Evolutionary conservation across 2,113 vertebrate genomes (phyloP), one percentile per base, ranked within the genome.

Genomic region (Tyrannus savana): DNA sequence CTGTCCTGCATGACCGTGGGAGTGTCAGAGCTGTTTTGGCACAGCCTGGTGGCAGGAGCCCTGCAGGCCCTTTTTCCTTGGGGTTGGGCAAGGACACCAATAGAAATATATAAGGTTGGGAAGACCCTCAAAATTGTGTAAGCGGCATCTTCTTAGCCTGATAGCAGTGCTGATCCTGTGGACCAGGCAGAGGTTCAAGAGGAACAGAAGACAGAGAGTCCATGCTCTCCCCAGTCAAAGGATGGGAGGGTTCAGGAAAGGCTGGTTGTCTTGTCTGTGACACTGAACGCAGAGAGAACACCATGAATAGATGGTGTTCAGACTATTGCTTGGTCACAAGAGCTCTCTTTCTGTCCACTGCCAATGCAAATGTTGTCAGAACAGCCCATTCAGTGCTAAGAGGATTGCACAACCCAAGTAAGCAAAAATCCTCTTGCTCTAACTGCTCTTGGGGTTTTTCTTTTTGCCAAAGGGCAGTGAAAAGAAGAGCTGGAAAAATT

Each of bases 1-100:
- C n/a, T 60, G 15, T 47, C 33, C 50, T 17, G 4, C n/a, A 21
- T 0, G 4, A 6, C n/a, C 0, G 0, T 18, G 31, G 15, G 19
- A 27, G 9, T 33, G 24, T 3, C 10, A 27, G 64, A 63, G 60
- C 6, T 16, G 0, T 4, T 12, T 23, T 28, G 47, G 21, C 35
- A 64, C 16, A 59, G 13, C 9, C 24, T 15, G 10, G 19, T 50
- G 39, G 47, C 19, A 41, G 25, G 8, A 85, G 4, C 12, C 25
- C 18, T 31, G 6, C 15, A 37, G 19, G 31, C 3, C 19, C 47
- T 78, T 63, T 59, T 41, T 13, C 25, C 6, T 50, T 59, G 25
- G 4, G 10, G 1, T 13, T 78, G 28, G 9, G 1, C 58, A 39
- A 87, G 49, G 35, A 82, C 19, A 42, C 4, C 0, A 1, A 60